Evolutionary conservation across 2,797 vertebrate species (phyloP), one percentile per base, ranked within the genome.

Genomic region (Nannoperca australis): DNA sequence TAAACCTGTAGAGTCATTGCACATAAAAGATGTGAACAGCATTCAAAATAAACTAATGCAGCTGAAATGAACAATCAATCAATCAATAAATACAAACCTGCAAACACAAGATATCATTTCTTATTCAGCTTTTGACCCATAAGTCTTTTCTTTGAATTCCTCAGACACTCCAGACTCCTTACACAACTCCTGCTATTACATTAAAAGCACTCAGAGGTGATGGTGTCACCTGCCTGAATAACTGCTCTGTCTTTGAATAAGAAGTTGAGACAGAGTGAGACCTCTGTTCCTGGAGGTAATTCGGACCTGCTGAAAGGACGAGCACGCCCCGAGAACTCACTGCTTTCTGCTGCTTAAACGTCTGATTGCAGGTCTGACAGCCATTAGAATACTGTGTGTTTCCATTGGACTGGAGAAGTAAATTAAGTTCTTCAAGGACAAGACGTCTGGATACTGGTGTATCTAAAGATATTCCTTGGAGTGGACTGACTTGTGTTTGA

Each of bases 281-380:
- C 34, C 34, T 34, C 34, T 34, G 34, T 34, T 34, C 7, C 34
- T 34, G 34, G 34, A 34, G 34, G 32, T 17, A 58, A 8, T 30
- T 55, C 36, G 49, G 64, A 3, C 17, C 32, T 14, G 59, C 34
- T 32, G 36, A 51, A 70, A 55, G 49, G n/a, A 45, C 13, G 9
- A 9, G 11, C 18, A 47, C 70, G 10, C 17, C 32, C 17, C 1
- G 17, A 60, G 59, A 62, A 56, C 34, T 14, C 30, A 38, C 50
- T 5, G 24, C 0, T 59, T 58, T 15, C 0, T 67, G 15, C 49
- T 45, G 5, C 36, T 40, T n/a, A 34, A 34, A 54, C 38, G 7
- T 67, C 45, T 47, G 24, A 49, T 50, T 15, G 47, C 55, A 34
- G 24, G 54, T 78, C 49, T 58, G 72, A 79, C 69, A 0, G n/a